phyloP scores from a whole-genome alignment of 1,140 invertebrate genomes.

The Magallana ariakensis region DNA sequence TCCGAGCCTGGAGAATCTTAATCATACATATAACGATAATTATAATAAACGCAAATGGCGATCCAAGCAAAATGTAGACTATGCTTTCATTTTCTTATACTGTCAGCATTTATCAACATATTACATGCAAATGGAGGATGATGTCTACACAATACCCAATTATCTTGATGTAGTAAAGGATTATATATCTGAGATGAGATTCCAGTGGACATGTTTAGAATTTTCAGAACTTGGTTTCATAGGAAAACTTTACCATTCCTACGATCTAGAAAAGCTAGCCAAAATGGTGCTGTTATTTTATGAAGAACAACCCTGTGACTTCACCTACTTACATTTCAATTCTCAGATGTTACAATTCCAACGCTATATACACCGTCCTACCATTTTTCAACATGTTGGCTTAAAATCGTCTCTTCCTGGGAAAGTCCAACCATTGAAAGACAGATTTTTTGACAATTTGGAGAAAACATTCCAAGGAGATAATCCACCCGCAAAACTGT shows the following conservation, averaged over 20 bases:
- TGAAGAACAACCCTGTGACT: conserved; percentile 78
- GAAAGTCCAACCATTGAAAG: conserved; percentile 97
- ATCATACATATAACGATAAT: conserved; percentile 74
- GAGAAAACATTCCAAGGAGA: conserved; percentile 65
- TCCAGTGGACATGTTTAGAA: conserved; percentile 74
- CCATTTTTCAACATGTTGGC: conserved; percentile 78
- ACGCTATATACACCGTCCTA: conserved; percentile 67
- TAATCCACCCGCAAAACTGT: conserved; percentile 66
- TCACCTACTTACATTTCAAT: conserved; percentile 76
- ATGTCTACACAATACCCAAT: conserved; percentile 68
- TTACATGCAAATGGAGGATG: conserved; percentile 78
- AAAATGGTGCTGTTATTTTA: conserved; percentile 76
- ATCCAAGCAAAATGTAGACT: conserved; percentile 77
- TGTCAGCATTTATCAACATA: conserved; percentile 69
- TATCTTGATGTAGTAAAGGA: conserved; percentile 71
- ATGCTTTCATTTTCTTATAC: conserved; percentile 74
- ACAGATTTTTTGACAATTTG: conserved; percentile 64
- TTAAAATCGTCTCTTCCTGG: conserved; percentile 84
- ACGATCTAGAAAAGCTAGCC: conserved; percentile 72
- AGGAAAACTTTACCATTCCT: conserved; percentile 76
- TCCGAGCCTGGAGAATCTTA: conserved; percentile 69
- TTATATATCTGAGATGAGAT: conserved; percentile 65
- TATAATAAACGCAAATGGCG: conserved; percentile 72
- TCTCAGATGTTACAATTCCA: conserved; percentile 64
- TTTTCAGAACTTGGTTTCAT: conserved; percentile 76